phyloP scores from a whole-genome alignment of 2,113 vertebrate genomes.

The Onychostruthus taczanowskii region DNA sequence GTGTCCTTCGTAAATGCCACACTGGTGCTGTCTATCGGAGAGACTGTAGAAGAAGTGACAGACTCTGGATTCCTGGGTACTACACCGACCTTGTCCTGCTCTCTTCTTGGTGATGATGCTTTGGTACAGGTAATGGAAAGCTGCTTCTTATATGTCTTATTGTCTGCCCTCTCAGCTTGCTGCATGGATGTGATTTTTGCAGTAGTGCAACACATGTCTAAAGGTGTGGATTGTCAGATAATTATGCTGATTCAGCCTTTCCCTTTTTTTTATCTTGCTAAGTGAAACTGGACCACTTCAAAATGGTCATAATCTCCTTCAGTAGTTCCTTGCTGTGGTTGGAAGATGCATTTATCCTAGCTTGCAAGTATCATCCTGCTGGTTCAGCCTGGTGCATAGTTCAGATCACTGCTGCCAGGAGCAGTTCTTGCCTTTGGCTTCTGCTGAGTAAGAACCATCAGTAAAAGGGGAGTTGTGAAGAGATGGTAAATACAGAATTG shows the following conservation, averaged over 20 bases:
- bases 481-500: neutral
- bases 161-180: neutral
- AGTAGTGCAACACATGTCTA: neutral
- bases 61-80: conserved; percentile 97
- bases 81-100: conserved; percentile 96
- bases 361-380: neutral
- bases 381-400: neutral
- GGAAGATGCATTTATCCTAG: neutral
- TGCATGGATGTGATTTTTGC: accelerated
- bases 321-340: neutral
- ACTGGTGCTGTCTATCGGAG: conserved; percentile 93
- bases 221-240: neutral
- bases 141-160: neutral
- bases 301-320: neutral
- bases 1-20: conserved; percentile 99
- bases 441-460: neutral
- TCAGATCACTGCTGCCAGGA: neutral
- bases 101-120: conserved; percentile 93
- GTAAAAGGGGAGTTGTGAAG: neutral
- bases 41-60: conserved; percentile 99
- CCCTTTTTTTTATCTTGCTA: neutral
- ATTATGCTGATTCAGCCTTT: neutral
- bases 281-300: neutral
- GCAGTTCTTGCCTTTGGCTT: neutral
- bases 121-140: conserved; percentile 87